Conservation (phyloP, 2,113 vertebrate genomes). For the Acanthisitta chloris region DNA sequence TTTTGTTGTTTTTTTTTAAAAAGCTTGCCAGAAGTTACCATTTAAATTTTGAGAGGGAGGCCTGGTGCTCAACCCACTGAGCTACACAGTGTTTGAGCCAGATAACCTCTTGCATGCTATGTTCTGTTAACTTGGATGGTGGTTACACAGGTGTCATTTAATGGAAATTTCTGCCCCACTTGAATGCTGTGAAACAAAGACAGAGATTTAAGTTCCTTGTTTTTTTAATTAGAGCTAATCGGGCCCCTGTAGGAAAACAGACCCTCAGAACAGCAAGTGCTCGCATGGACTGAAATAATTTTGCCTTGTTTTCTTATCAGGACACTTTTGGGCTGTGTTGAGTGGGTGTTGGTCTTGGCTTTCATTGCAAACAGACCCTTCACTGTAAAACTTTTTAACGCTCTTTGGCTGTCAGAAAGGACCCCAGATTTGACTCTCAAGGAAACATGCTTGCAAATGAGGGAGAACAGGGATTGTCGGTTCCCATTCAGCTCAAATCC, state of each 20-base stretch:
- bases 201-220: not conserved
- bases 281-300: not conserved
- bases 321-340: not conserved
- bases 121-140: not conserved
- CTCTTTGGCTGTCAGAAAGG: not conserved
- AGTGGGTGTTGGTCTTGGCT: not conserved
- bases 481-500: not conserved
- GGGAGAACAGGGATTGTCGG: not conserved
- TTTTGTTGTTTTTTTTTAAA: not conserved
- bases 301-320: not conserved
- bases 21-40: not conserved
- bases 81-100: not conserved
- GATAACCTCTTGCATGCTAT: not conserved
- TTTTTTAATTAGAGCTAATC: not conserved
- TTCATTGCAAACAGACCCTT: not conserved
- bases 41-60: not conserved
- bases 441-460: not conserved
- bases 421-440: not conserved
- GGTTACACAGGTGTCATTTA: not conserved
- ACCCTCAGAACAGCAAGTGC: not conserved
- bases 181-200: not conserved
- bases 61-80: not conserved
- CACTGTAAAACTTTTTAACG: not conserved
- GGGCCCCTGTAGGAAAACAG: not conserved
- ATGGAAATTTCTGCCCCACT: not conserved